Conservation (phyloP, 2,888 invertebrate genomes). For the Choristoneura rosaceana region DNA sequence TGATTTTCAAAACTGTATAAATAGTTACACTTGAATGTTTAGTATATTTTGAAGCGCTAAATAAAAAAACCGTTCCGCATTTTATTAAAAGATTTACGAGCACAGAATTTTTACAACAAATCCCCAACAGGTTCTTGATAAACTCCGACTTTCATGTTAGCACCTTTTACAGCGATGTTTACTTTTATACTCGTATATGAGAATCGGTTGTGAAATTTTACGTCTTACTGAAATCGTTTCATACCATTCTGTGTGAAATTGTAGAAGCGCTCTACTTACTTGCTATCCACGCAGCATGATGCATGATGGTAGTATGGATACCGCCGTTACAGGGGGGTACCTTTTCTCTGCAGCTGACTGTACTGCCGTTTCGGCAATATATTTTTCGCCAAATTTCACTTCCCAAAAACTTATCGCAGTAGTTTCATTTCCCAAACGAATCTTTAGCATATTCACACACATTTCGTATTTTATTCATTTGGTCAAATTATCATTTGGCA, state of each 20-base stretch:
- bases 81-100: conserved; percentile 6
- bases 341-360: too few relatives aligned
- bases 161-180: conserved; percentile 4
- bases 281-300: not conserved
- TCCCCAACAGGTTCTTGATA: conserved; percentile 1
- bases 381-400: too few relatives aligned
- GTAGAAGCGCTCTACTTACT: not conserved
- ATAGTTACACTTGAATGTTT: not conserved
- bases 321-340: too few relatives aligned
- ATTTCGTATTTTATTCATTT: too few relatives aligned
- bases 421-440: too few relatives aligned
- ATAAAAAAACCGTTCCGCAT: not conserved
- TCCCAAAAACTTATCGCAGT: too few relatives aligned
- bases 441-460: too few relatives aligned
- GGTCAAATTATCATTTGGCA: too few relatives aligned
- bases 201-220: not conserved
- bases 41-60: not conserved
- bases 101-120: not conserved
- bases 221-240: not conserved
- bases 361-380: too few relatives aligned
- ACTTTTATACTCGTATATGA: not conserved
- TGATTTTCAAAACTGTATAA: not conserved
- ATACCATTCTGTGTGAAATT: not conserved
- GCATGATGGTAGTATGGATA: too few relatives aligned
- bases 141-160: conserved; percentile 8